These are phyloP conservation scores for Quadroppia sp. DNA, from an alignment of 2,888 invertebrate genomes.

Conservation along the genomic window DNA sequence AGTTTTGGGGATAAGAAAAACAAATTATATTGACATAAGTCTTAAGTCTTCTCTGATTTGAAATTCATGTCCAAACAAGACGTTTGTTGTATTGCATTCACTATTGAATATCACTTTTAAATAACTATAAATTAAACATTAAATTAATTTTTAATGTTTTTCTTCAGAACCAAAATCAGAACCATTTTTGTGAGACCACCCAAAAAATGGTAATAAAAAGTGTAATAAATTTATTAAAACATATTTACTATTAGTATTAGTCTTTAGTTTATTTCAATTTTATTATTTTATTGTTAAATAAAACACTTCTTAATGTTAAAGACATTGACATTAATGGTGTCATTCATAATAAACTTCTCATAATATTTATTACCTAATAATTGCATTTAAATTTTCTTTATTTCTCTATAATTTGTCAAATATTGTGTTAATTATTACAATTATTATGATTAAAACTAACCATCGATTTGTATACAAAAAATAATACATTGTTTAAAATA, in stretches of 20 bases:
- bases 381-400: not conserved
- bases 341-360: not conserved
- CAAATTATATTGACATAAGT: constrained; percentile 27
- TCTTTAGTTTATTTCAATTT: constrained; percentile 19
- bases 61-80: not conserved
- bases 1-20: constrained; percentile 26
- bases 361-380: constrained; percentile 11
- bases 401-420: not conserved
- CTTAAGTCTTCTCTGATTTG: not conserved
- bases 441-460: no score
- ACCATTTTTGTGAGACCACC: constrained; percentile 22
- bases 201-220: not conserved
- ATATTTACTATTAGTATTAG: not conserved
- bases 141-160: no score
- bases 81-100: no score
- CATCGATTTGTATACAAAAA: no score
- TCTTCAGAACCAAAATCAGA: not conserved
- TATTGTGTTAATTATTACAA: not conserved
- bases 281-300: constrained; percentile 10
- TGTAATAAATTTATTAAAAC: constrained; percentile 23
- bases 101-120: no score
- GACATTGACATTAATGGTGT: no score
- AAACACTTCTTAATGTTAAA: no score
- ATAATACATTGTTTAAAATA: no score
- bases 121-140: constrained; percentile 22